Evolutionary conservation across 2,888 invertebrate species (phyloP), one percentile per base, ranked within the genome.

Genomic region (Neoscelio sp.): DNA sequence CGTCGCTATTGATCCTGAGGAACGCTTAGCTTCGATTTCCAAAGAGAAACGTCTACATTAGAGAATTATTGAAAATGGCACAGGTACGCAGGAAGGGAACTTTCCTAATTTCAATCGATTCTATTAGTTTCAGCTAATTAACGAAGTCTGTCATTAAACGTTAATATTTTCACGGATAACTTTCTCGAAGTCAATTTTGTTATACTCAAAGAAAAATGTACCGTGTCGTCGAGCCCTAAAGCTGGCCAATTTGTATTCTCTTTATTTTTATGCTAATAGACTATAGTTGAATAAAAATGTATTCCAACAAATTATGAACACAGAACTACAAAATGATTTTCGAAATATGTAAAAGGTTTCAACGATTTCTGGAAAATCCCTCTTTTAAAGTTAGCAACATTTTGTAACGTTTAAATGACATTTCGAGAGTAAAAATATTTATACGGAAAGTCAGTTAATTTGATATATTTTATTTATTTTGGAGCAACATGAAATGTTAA

Each of bases 11-110:
- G 46, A 68, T 65, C 50, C 56, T 2, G n/a, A 48, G 38, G 7
- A 23, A 18, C 18, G 17, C 28, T 18, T 20, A 15, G 48, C 18
- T 28, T 17, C 15, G 38, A 64, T 42, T 33, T n/a, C 10, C 23
- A 8, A 28, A 50, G 12, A 28, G 35, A 54, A 28, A 67, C 38
- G 62, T 50, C 26, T 40, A 28, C 67, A 17, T 33, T 17, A 12
- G 2, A 4, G 23, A 65, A 78, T 62, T 56, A 60, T 60, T 64
- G 50, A 75, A 65, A 70, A 75, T 79, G 74, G 74, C 70, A 62
- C 58, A 78, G 74, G 74, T 78, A 73, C 10, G 13, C 15, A 7
- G 15, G 13, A 20, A 3, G 38, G 38, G 6, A 8, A 10, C 18
- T 10, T 13, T 15, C 8, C 42, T n/a, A 28, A 50, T 50, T 28